Conservation (phyloP, 30 jellyfish, hydroid and myxozoan genomes). For the Pseudorhiza aurosa region DNA sequence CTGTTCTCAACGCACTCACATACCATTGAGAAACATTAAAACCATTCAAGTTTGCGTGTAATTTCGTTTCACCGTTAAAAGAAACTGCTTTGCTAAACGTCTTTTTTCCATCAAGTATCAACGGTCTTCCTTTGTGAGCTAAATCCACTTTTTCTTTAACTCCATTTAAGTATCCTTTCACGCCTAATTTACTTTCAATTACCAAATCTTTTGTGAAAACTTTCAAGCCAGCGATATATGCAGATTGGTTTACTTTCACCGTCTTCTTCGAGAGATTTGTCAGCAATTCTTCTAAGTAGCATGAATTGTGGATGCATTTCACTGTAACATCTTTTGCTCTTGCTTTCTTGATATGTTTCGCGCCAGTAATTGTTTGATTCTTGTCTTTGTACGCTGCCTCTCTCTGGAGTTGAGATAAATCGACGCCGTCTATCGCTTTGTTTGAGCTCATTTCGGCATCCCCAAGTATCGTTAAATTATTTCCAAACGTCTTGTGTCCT, state of each 20-base stretch:
- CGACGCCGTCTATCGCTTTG: slow-evolving; percentile 73
- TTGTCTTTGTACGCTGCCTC: slow-evolving; percentile 59
- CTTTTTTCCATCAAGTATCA: slow-evolving; percentile 67
- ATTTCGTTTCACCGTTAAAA: slow-evolving; percentile 24
- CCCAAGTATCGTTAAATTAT: slow-evolving; percentile 42
- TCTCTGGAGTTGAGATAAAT: slow-evolving; percentile 71
- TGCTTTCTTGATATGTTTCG: slow-evolving; percentile 19
- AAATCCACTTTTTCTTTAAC: slow-evolving; percentile 55
- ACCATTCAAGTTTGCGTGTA: slow-evolving; percentile 44
- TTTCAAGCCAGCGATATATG: slow-evolving; percentile 51
- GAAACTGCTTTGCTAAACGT: slow-evolving; percentile 43
- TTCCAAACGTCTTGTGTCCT: slow-evolving; percentile 66
- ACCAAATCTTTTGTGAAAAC: slow-evolving; percentile 14
- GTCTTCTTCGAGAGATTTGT: slow-evolving; percentile 56
- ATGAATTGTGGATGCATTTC: slow-evolving; percentile 15
- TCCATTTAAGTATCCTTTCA: slow-evolving; percentile 47
- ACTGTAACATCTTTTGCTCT: slow-evolving; percentile 31
- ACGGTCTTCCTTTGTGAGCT: slow-evolving; percentile 26
- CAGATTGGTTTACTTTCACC: slow-evolving; percentile 31
- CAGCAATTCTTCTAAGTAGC: slow-evolving; percentile 45
- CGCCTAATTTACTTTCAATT: background rate
- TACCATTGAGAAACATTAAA: slow-evolving; percentile 50
- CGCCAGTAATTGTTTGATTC: slow-evolving; percentile 66
- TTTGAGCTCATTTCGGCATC: slow-evolving; percentile 34
- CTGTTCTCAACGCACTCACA: slow-evolving; percentile 39